These are phyloP conservation scores for Drosophila serrata DNA, from an alignment of 1,140 invertebrate species.

Conservation along the genomic window DNA sequence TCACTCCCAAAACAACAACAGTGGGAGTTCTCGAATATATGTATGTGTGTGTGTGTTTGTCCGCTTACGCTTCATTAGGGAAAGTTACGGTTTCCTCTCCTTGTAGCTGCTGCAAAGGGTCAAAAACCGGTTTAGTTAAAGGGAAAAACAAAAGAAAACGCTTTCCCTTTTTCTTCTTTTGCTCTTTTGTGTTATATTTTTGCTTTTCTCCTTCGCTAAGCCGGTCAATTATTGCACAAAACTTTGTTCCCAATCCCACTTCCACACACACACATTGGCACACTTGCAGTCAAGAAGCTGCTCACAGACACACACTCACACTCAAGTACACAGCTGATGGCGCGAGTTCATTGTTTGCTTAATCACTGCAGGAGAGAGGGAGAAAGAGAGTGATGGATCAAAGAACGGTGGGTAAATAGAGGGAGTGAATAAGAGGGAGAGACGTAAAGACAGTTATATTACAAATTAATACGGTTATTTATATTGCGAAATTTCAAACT, in stretches of 20 bases:
- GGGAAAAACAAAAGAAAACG: slow-evolving; percentile 23
- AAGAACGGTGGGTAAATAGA: not conserved
- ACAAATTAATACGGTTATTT: not conserved
- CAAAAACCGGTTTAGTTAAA: slow-evolving; percentile 39
- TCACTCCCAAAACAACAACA: slow-evolving; percentile 35
- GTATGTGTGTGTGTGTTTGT: slow-evolving; percentile 18
- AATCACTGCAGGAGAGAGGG: slow-evolving; percentile 29
- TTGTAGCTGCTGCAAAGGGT: slow-evolving; percentile 19
- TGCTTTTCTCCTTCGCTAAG: not conserved
- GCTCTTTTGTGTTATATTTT: slow-evolving; percentile 6
- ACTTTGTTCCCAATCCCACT: slow-evolving; percentile 36
- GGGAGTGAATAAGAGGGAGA: not conserved
- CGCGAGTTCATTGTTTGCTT: slow-evolving; percentile 68
- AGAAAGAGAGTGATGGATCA: not conserved
- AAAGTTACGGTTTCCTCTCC: slow-evolving; percentile 43
- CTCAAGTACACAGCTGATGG: slow-evolving; percentile 24
- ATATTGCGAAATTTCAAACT: not conserved
- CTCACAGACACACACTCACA: slow-evolving; percentile 17
- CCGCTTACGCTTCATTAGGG: slow-evolving; percentile 50
- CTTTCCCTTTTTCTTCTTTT: slow-evolving; percentile 35
- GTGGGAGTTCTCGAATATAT: not conserved
- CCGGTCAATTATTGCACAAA: slow-evolving; percentile 48
- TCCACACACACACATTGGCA: slow-evolving; percentile 8
- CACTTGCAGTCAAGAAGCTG: slow-evolving; percentile 13
- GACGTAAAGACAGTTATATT: not conserved